A percentile compares a stretch with the other conserved stretches of the same genome.
Evolutionary conservation across 2,888 invertebrate genomes (phyloP).

Genomic region (Agriopis marginaria): DNA sequence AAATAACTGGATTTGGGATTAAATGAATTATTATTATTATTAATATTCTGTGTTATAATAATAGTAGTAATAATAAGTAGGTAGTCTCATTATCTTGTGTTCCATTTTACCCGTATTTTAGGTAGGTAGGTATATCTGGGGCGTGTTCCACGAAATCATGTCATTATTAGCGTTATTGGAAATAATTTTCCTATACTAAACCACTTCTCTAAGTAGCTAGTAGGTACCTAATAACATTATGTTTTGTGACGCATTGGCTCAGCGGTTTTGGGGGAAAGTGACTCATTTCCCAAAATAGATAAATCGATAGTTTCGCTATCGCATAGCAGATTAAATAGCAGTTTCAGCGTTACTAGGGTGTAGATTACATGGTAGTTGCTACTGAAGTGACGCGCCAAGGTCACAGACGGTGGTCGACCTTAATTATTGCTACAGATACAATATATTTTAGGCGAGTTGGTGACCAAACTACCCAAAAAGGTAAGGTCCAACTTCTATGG

Average conservation of each 20-base stretch:
- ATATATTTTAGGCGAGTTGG: too few relatives aligned
- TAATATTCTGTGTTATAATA: too few relatives aligned
- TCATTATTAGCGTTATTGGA: not conserved
- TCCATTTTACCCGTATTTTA: not conserved
- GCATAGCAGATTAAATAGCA: not conserved
- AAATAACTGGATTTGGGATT: too few relatives aligned
- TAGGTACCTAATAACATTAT: not conserved
- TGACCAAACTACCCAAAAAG: too few relatives aligned
- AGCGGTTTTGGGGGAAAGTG: constrained; percentile 3
- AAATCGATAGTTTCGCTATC: constrained; percentile 30
- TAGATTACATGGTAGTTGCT: not conserved
- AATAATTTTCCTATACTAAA: not conserved
- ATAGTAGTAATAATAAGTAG: not conserved
- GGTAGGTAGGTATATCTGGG: not conserved
- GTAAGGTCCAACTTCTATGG: too few relatives aligned
- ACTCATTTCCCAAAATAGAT: constrained; percentile 33
- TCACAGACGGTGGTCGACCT: constrained; percentile 8
- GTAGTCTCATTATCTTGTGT: not conserved
- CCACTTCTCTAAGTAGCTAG: constrained; percentile 1
- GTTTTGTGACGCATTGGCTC: constrained; percentile 14
- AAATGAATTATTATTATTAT: too few relatives aligned
- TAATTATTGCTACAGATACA: too few relatives aligned
- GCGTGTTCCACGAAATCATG: not conserved
- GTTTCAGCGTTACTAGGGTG: not conserved
- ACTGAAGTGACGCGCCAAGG: not conserved